These are phyloP conservation scores for Urocyon cinereoargenteus DNA, from an alignment of 2,797 vertebrate genomes.

Conservation along the genomic window DNA sequence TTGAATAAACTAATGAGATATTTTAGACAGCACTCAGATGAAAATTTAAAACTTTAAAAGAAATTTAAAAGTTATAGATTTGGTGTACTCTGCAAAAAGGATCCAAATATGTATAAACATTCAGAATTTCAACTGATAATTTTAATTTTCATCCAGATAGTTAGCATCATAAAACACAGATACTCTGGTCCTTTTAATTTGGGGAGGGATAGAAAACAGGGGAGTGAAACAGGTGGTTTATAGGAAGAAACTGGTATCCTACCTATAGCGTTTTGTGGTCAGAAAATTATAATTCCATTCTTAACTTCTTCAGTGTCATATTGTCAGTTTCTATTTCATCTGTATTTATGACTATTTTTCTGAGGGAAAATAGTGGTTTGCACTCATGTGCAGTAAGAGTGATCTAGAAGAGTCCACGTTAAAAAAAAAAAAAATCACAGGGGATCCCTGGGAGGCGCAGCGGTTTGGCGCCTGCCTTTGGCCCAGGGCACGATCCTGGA, in stretches of 20 bases:
- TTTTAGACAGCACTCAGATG: neutral
- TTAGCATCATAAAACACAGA: neutral
- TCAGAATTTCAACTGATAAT: neutral
- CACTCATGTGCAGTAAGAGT: neutral
- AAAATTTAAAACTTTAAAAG: constrained; percentile 19
- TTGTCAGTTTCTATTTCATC: neutral
- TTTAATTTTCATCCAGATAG: neutral
- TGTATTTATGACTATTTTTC: neutral
- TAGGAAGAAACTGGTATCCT: neutral
- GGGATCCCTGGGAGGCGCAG: too few relatives aligned
- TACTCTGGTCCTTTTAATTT: neutral
- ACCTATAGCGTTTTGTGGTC: neutral
- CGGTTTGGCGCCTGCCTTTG: too few relatives aligned
- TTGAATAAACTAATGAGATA: neutral
- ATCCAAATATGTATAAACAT: constrained; percentile 20
- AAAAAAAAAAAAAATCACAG: neutral
- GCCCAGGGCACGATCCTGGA: too few relatives aligned
- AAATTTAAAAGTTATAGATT: neutral
- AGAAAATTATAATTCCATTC: neutral
- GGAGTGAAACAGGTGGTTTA: neutral
- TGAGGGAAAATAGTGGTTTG: neutral
- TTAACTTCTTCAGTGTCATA: neutral
- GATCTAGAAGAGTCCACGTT: neutral
- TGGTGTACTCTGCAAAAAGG: neutral
- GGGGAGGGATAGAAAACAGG: fast-evolving